Evolutionary conservation across 2,797 vertebrate species (phyloP).

Genomic region (Balearica regulorum): DNA sequence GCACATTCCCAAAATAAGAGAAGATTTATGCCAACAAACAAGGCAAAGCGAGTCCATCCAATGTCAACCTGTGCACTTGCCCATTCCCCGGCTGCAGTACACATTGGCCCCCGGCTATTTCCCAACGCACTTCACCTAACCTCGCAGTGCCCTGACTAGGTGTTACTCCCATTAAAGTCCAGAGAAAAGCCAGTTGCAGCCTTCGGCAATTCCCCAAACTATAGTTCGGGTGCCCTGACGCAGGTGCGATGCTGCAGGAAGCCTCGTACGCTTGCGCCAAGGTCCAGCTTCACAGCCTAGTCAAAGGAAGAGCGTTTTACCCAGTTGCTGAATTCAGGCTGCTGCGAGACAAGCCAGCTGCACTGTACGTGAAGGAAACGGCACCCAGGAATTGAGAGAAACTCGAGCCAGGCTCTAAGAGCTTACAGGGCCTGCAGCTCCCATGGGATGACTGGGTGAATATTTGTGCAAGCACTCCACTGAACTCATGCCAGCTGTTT

Average conservation of each 20-base stretch:
- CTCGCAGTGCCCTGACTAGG: neutral
- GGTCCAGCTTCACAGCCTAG: neutral
- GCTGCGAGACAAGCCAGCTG: neutral
- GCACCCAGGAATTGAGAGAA: neutral
- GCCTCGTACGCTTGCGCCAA: rapidly evolving
- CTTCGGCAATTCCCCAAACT: neutral
- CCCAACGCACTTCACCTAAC: neutral
- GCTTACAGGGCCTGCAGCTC: neutral
- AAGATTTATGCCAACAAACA: neutral
- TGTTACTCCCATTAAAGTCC: neutral
- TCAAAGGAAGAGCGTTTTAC: rapidly evolving
- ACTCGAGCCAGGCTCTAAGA: neutral
- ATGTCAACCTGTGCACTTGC: rapidly evolving
- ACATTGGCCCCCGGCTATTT: rapidly evolving
- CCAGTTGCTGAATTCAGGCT: neutral
- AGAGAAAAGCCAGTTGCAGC: neutral
- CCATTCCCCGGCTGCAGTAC: neutral
- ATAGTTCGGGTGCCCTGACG: too few species aligned
- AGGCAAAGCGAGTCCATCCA: neutral
- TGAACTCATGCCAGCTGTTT: neutral
- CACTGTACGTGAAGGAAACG: rapidly evolving
- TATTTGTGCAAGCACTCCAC: neutral
- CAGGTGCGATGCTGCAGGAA: neutral
- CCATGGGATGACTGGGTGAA: rapidly evolving
- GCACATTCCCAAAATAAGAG: neutral